A percentile compares a stretch with the other conserved stretches of the same genome.
Conservation (phyloP, 2,888 invertebrate genomes). For the Hypolimnas misippus region DNA sequence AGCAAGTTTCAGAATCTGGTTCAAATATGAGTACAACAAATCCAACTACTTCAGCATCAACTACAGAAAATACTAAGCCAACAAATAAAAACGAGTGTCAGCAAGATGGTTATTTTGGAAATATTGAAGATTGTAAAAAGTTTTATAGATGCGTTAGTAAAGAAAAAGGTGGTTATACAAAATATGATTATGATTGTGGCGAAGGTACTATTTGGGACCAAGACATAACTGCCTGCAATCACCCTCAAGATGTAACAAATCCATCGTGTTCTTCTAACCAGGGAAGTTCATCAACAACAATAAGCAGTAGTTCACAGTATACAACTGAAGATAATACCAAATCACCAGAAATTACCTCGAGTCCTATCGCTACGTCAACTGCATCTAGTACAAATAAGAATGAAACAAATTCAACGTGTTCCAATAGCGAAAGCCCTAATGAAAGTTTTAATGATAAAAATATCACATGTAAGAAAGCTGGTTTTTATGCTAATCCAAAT, state of each 20-base stretch:
- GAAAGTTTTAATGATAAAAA: constrained; percentile 58
- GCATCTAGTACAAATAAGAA: constrained; percentile 48
- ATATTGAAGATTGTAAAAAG: constrained; percentile 87
- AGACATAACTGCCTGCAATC: constrained; percentile 81
- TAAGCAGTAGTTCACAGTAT: constrained; percentile 43
- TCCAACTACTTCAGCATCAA: constrained; percentile 28
- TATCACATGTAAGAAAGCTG: constrained; percentile 81
- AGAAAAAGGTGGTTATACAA: constrained; percentile 83
- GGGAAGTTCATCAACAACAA: constrained; percentile 42
- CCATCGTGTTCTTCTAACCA: constrained; percentile 58
- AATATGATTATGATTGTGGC: constrained; percentile 89
- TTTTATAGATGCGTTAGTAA: constrained; percentile 90
- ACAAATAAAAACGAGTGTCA: constrained; percentile 61
- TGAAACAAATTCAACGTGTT: constrained; percentile 51
- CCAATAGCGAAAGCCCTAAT: constrained; percentile 52
- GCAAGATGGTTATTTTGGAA: constrained; percentile 87
- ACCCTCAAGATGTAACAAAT: constrained; percentile 69
- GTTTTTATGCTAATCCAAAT: constrained; percentile 84
- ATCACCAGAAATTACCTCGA: constrained; percentile 38
- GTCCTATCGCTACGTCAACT: constrained; percentile 36
- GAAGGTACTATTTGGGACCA: constrained; percentile 92
- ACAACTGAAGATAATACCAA: constrained; percentile 35
- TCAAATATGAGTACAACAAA: constrained; percentile 30
- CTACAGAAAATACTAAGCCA: constrained; percentile 33
- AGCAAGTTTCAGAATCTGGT: constrained; percentile 13